phyloP scores from a whole-genome alignment of 2,113 vertebrate species.

The Corythoichthys haematopterus region DNA sequence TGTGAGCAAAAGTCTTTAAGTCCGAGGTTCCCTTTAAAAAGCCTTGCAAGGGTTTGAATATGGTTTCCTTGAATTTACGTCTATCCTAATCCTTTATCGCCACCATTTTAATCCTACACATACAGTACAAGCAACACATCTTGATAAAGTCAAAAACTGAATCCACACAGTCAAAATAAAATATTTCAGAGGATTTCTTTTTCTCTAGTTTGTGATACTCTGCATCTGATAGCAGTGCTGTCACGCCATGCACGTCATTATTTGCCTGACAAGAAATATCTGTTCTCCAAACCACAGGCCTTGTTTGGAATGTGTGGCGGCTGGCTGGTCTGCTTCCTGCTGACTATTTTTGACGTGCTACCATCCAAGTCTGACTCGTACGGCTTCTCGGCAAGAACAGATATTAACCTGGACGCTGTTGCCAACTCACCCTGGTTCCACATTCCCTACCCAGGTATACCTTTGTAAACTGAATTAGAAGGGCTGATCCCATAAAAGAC shows the following conservation, averaged over 20 bases:
- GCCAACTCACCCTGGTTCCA: constrained; percentile 72
- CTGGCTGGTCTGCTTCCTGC: constrained; percentile 74
- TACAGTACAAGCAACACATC: neutral
- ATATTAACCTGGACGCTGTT: constrained; percentile 70
- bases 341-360: constrained; percentile 67
- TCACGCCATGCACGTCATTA: neutral
- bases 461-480: neutral
- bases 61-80: neutral
- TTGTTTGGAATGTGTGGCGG: constrained; percentile 76
- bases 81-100: neutral
- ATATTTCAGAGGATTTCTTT: neutral
- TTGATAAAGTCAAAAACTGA: neutral
- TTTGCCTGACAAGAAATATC: neutral
- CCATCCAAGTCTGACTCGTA: constrained; percentile 65
- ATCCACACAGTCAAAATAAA: neutral
- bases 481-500: neutral
- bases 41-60: too few species aligned
- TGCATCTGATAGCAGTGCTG: constrained; percentile 1
- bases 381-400: constrained; percentile 70
- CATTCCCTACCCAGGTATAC: constrained; percentile 73
- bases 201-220: neutral
- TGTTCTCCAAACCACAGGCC: constrained; percentile 49
- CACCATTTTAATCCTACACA: neutral
- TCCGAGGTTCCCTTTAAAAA: too few species aligned
- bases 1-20: too few species aligned